Evolutionary conservation across 2,888 invertebrate species (phyloP).

Genomic region (Sarcophaga rosellei): DNA sequence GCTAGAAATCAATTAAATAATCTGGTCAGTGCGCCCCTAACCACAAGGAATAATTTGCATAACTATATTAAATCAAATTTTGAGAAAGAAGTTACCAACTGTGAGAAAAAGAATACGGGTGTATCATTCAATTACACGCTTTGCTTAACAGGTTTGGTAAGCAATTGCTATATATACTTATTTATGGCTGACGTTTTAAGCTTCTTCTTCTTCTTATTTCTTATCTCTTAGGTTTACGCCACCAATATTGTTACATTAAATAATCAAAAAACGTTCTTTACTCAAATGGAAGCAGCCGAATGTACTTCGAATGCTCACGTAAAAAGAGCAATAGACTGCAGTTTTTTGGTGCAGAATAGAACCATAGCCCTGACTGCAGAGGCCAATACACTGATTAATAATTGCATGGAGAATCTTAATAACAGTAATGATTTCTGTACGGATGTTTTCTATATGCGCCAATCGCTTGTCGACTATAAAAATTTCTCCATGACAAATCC

Average conservation of each 20-base stretch:
- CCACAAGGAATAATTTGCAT: conserved; percentile 28
- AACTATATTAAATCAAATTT: conserved; percentile 35
- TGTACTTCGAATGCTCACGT: conserved; percentile 32
- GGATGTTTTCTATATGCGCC: conserved; percentile 40
- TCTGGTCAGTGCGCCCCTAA: neutral
- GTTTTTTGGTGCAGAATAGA: conserved; percentile 32
- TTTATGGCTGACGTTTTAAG: neutral
- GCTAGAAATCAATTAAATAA: conserved; percentile 24
- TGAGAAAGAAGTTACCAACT: conserved; percentile 31
- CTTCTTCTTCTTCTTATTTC: neutral
- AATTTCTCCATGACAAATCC: conserved; percentile 61
- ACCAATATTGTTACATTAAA: conserved; percentile 12
- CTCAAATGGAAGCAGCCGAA: conserved; percentile 24
- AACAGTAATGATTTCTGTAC: conserved; percentile 39
- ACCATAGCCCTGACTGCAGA: conserved; percentile 42
- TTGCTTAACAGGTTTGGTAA: conserved; percentile 49
- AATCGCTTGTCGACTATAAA: conserved; percentile 17
- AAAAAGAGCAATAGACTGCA: conserved; percentile 57
- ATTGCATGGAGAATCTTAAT: conserved; percentile 42
- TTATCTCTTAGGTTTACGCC: conserved; percentile 26
- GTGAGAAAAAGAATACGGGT: conserved; percentile 12
- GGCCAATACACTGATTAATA: conserved; percentile 46
- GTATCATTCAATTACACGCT: conserved; percentile 17
- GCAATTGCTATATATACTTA: neutral
- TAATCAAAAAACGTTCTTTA: conserved; percentile 33